Evolutionary conservation across 1,140 invertebrate species (phyloP).

Genomic region (Orussus abietinus): DNA sequence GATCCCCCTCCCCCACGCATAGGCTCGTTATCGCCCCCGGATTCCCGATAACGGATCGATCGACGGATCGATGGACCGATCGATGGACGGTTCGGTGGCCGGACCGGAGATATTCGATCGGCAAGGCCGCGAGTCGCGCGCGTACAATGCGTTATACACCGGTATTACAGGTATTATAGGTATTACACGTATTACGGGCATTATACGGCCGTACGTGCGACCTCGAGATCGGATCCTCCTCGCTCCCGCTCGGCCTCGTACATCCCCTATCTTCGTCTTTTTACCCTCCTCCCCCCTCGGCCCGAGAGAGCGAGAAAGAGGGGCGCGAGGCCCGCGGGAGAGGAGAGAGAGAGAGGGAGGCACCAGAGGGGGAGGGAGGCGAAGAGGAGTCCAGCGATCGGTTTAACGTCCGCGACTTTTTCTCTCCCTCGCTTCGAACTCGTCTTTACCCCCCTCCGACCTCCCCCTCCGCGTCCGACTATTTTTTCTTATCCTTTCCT

Average conservation of each 20-base stretch:
- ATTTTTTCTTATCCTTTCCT: constrained; percentile 14
- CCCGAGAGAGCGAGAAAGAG: too few species aligned
- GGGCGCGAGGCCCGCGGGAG: too few species aligned
- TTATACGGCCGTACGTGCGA: constrained; percentile 45
- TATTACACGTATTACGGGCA: constrained; percentile 50
- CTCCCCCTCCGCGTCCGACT: constrained; percentile 14
- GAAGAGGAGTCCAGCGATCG: not conserved
- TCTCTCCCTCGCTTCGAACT: constrained; percentile 16
- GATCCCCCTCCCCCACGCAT: too few species aligned
- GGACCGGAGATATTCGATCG: too few species aligned
- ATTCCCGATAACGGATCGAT: too few species aligned
- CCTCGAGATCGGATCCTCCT: constrained; percentile 33
- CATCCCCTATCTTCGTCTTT: constrained; percentile 3
- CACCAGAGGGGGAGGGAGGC: not conserved
- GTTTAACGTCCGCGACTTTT: constrained; percentile 24
- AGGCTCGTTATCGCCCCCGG: too few species aligned
- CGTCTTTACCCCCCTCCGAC: constrained; percentile 12
- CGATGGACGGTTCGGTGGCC: too few species aligned
- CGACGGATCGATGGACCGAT: too few species aligned
- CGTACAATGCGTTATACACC: constrained; percentile 47
- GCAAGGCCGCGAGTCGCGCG: too few species aligned
- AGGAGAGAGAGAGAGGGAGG: too few species aligned
- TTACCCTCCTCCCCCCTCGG: constrained; percentile 24
- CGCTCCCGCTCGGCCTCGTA: not conserved
- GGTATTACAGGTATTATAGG: constrained; percentile 50